Base-by-base conservation (phyloP, 2,888 invertebrate genomes). In the Stegana nigrithorax region DNA sequence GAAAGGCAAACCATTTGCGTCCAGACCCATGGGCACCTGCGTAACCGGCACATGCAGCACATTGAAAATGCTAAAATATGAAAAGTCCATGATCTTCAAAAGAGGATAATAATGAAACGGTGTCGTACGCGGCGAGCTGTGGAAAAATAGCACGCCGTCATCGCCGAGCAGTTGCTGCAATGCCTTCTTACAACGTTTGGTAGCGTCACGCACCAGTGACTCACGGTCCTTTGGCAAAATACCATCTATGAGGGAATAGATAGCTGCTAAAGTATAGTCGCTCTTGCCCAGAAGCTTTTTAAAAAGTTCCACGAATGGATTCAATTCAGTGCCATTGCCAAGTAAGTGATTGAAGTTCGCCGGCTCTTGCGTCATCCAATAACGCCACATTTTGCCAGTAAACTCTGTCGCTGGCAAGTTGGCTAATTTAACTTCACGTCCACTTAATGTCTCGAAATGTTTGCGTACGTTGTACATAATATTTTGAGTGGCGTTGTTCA, bases 51-150 rank as follows among this genome's bases (percentile, higher is more conserved):
- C 87, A 51, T 91, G 90, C 19, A 97, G 85, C 8, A 91, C 92
- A 86, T 96, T 97, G 85, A 96, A 93, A 59, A 97, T 87, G 19
- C 91, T 91, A 86, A 93, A 95, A 85, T 95, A 95, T 53, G 90
- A 89, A 83, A 95, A 95, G 87, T 96, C 95, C 85, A 89, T 92
- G 0, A 94, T 91, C 59, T 93, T 90, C 8, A 94, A 82, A 67
- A 93, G 88, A 19, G 92, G 89, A 60, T 93, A 90, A 83, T 92
- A 91, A 86, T 97, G 96, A 83, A 93, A 93, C 14, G 92, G 92
- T 0, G 97, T 94, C 2, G 92, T 88, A 64, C 88, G 88, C 0
- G 96, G 94, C 64, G 91, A 91, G 5, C 93, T 90, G 29, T 96
- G 96, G 83, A 92, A 95, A 60, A 97, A 82, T 4, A 97, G 86